Conservation (phyloP, 2,888 invertebrate species). For the Crepidodera aurea region DNA sequence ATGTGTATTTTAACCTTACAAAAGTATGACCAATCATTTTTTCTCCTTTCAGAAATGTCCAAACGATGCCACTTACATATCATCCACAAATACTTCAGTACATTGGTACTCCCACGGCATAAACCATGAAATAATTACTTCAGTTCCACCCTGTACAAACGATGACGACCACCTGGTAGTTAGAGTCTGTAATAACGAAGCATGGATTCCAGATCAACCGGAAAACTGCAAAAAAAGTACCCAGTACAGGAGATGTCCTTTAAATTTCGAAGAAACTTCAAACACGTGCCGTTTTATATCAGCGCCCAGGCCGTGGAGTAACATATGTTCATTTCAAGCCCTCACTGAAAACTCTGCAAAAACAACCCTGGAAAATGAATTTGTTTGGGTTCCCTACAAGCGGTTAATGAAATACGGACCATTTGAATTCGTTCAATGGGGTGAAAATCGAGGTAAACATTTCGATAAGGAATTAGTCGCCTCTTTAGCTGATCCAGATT, state of each 20-base stretch:
- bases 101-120: constrained; percentile 31
- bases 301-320: constrained; percentile 45
- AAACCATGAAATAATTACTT: constrained; percentile 45
- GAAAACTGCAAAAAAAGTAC: constrained; percentile 40
- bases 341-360: neutral
- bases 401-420: constrained; percentile 41
- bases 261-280: constrained; percentile 38
- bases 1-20: too few species aligned
- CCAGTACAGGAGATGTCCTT: constrained; percentile 43
- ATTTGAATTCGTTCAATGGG: constrained; percentile 45
- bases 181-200: constrained; percentile 50
- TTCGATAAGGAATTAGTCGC: constrained; percentile 25
- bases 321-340: constrained; percentile 17
- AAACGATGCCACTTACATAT: constrained; percentile 24
- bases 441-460: constrained; percentile 41
- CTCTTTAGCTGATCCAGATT: constrained; percentile 31
- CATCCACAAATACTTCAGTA: constrained; percentile 4
- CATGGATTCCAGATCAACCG: constrained; percentile 50
- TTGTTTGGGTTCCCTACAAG: constrained; percentile 50
- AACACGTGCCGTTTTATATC: constrained; percentile 56
- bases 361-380: constrained; percentile 11
- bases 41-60: constrained; percentile 29
- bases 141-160: constrained; percentile 55
- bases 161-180: constrained; percentile 44
- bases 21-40: too few species aligned